phyloP scores from a whole-genome alignment of 2,797 vertebrate species.

The Cryptoprocta ferox region DNA sequence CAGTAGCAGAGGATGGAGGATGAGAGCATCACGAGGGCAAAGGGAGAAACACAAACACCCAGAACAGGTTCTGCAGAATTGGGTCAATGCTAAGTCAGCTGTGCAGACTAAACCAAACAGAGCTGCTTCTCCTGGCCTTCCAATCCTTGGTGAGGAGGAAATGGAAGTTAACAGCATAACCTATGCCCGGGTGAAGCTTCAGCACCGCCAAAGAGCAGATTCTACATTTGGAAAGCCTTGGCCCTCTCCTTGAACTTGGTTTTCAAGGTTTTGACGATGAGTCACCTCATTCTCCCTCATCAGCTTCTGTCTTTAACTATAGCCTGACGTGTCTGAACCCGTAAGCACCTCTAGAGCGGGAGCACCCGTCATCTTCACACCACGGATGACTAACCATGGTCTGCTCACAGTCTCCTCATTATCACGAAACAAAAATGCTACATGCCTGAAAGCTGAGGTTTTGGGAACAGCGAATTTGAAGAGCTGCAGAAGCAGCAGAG shows the following conservation, averaged over 20 bases:
- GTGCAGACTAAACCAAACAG: background rate
- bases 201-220: background rate
- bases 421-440: constrained; percentile 49
- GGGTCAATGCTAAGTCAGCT: background rate
- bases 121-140: background rate
- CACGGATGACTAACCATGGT: constrained; percentile 61
- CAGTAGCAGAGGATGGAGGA: background rate
- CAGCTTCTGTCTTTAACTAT: constrained; percentile 42
- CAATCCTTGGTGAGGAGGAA: background rate
- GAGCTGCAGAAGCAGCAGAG: background rate
- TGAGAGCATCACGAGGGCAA: background rate
- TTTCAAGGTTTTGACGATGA: constrained; percentile 67
- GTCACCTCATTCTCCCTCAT: constrained; percentile 61
- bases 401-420: constrained; percentile 55
- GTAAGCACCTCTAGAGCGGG: constrained; percentile 31
- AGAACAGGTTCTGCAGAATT: background rate
- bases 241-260: constrained; percentile 69
- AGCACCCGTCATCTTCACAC: constrained; percentile 57
- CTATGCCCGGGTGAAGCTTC: background rate
- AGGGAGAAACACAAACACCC: background rate
- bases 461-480: background rate
- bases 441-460: constrained; percentile 8
- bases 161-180: background rate
- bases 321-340: constrained; percentile 66
- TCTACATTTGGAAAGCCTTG: constrained; percentile 1